Base-by-base conservation (phyloP, 2,888 invertebrate genomes). In the Pterostichus niger region DNA sequence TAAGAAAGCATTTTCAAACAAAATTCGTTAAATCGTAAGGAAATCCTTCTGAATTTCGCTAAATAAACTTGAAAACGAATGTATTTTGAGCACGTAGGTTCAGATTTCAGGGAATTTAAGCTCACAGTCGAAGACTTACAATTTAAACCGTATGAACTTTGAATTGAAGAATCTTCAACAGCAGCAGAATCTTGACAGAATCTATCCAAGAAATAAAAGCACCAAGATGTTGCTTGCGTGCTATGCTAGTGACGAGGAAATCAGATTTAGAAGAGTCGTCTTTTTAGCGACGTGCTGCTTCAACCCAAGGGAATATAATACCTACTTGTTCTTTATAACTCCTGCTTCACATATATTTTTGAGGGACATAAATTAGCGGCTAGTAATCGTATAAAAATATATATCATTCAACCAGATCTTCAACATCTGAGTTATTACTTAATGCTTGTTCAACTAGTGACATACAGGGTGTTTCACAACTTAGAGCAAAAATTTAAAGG, bases 71-170 rank as follows among this genome's bases (percentile, higher is more conserved):
- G 49, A 49, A 49, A 49, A 44, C 33, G 15, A 75, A 46, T 75
- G 75, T 75, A 75, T 75, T 75, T 49, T 75, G n/a, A 46, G 13
- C 52, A 75, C 75, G 75, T 52, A 75, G 52, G 49, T 75, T 49
- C 49, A 75, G 75, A 75, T 75, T 75, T 17, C 52, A 31, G 24
- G 17, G 49, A 44, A 73, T 73, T 73, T 46, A 73, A 73, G 10
- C 73, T 15, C 73, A 46, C 46, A 24, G 49, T 44, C 40, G 9
- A 71, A 35, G 71, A 35, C 44, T 40, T 44, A 71, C 35, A 35
- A 71, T 71, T 71, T 40, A 71, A 40, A 71, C 11, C 40, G 35
- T 73, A 46, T 49, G 73, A 73, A 73, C 73, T 73, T 73, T 73
- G 15, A 49, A 75, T 49, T 52, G 49, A n/a, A 49, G 75, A 52